Evolutionary conservation across 2,888 invertebrate genomes (phyloP), one percentile per base, ranked within the genome.

Genomic region (Autographa pulchrina): DNA sequence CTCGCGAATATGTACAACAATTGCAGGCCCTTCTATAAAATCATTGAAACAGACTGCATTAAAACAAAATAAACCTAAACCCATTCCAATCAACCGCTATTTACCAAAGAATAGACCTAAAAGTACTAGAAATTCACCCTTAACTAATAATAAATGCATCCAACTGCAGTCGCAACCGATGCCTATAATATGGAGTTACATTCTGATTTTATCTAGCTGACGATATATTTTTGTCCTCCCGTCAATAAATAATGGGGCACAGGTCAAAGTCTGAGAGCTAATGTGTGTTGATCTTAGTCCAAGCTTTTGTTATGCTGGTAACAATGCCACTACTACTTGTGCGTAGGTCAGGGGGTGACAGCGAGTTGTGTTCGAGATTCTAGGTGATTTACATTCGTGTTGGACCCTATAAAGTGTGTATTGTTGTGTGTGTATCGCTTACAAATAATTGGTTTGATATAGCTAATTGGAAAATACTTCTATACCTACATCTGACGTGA

Each of bases 241-340:
- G 88, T 94, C 93, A 92, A 94, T 94, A 94, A 90, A 88, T 94
- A 94, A 94, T 93, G 93, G 84, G 80, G 82, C 79, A 74, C 86
- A 86, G 87, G 89, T 91, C 91, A 90, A 89, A 90, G 92, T 90
- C 92, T 92, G 91, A 92, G 89, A 93, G 92, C 92, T 91, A 93
- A 94, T 93, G 91, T 94, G 91, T 93, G 93, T 93, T 92, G 90
- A 92, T 93, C 93, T 93, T 92, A 88, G 88, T 88, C 88, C 77
- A 82, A 81, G 89, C 87, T 86, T 90, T 89, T 89, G 90, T 91
- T 88, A 87, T 87, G 86, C 82, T 78, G 78, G 74, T 75, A 76
- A 84, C 83, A 78, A 72, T 58, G 66, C 62, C 73, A 69, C 63
- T 91, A 93, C 90, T 74, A 86, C 43, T 73, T 72, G 75, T 63